Evolutionary conservation across 2,113 vertebrate genomes (phyloP).

Genomic region (Rhinichthys klamathensis): DNA sequence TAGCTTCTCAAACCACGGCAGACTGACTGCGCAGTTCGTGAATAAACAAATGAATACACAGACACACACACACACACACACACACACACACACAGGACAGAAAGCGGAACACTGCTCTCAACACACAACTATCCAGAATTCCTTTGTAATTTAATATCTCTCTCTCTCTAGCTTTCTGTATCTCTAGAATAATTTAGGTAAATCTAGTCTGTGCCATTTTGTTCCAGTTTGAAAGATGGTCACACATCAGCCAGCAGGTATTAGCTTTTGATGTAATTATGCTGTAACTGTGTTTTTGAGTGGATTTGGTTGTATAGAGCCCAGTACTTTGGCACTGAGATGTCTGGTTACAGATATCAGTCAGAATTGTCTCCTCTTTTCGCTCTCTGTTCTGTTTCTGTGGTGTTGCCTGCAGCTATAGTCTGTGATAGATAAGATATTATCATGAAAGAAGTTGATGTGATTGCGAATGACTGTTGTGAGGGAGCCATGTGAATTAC

Average conservation of each 20-base stretch:
- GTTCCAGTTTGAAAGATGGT: neutral
- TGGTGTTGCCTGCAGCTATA: conserved; percentile 35
- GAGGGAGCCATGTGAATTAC: conserved; percentile 13
- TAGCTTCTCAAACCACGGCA: conserved; percentile 8
- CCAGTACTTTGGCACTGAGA: neutral
- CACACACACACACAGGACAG: neutral
- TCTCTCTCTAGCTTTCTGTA: neutral
- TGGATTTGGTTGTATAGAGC: neutral
- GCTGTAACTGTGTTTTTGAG: neutral
- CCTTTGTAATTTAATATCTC: conserved; percentile 26
- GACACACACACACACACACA: neutral
- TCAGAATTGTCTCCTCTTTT: neutral
- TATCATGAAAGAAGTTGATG: conserved; percentile 43
- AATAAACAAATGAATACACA: conserved; percentile 25
- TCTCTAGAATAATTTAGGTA: neutral
- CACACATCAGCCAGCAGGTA: neutral
- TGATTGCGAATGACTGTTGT: conserved; percentile 22
- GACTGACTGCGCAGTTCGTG: conserved; percentile 1
- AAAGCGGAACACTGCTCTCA: conserved; percentile 10
- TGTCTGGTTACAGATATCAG: conserved; percentile 18
- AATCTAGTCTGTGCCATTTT: neutral
- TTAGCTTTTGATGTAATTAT: conserved; percentile 13
- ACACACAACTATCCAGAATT: conserved; percentile 32
- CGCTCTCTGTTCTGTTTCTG: conserved; percentile 30
- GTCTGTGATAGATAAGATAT: conserved; percentile 51